Evolutionary conservation across 2,113 vertebrate species (phyloP), one percentile per base, ranked within the genome.

Genomic region (Apaloderma vittatum): DNA sequence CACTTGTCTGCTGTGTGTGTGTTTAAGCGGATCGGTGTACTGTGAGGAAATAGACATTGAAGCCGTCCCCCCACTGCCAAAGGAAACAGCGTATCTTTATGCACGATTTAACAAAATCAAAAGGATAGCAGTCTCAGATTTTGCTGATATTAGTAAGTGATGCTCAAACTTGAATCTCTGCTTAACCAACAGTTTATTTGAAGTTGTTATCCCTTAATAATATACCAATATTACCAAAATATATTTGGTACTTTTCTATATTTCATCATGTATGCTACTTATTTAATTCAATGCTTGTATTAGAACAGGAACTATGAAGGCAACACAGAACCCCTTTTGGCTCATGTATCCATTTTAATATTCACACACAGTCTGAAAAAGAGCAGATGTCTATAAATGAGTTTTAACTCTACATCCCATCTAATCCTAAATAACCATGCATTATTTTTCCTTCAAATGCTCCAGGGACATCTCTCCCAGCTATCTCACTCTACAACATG

Each of bases 71-170:
- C 97, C 98, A 4, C 95, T 99, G 96, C 99, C 99, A 49, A 99
- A 99, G 96, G 99, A 99, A 91, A 99, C 99, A 5, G 98, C 98
- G 0, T 99, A 99, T 51, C 98, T 99, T 13, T 99, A 99, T 6
- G 99, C 99, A 16, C 98, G 99, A 62, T 99, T 99, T 98, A 99
- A 99, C 98, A 99, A 98, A 98, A 99, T 99, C 71, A 99, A 99
- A 80, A 99, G 99, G 97, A 98, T 99, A 46, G 98, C 98, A 15
- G 98, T 94, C 63, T 99, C 99, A 46, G 99, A 99, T 92, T 99
- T 99, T 67, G 98, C 98, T 29, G 98, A 99, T 61, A 99, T 99
- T 5, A 96, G 99, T 99, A 97, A 99, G 99, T 98, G 93, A 79
- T 26, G 1, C 23, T 89, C 36, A 37, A 6, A 8, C 4, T 17